phyloP scores from a whole-genome alignment of 1,140 invertebrate genomes.

The Anadara kagoshimensis region DNA sequence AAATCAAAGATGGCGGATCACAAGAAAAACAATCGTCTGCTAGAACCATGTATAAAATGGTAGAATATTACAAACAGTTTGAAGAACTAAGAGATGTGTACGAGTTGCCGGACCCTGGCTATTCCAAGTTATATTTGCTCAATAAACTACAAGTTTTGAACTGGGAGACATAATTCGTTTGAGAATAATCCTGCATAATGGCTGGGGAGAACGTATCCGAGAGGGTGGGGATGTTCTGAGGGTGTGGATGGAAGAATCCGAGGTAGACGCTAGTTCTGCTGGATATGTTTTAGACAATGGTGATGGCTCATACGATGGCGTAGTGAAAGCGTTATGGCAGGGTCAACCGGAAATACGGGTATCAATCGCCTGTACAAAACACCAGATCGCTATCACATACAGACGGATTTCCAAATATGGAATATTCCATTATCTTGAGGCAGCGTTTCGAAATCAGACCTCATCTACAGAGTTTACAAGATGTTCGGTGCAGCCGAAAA shows the following conservation, averaged over 20 bases:
- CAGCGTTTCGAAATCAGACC: neutral
- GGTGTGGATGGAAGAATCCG: slow-evolving; percentile 11
- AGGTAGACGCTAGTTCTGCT: neutral
- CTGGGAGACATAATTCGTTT: slow-evolving; percentile 13
- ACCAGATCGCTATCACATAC: neutral
- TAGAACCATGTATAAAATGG: too few species aligned
- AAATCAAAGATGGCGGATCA: too few species aligned
- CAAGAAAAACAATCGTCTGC: too few species aligned
- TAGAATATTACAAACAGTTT: neutral
- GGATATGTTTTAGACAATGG: slow-evolving; percentile 7
- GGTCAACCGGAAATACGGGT: slow-evolving; percentile 6
- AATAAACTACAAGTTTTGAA: neutral
- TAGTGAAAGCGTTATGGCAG: slow-evolving; percentile 6
- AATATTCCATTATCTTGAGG: neutral
- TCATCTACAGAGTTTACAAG: neutral
- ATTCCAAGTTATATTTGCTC: neutral
- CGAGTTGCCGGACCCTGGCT: neutral
- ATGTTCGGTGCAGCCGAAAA: neutral
- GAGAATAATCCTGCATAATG: neutral
- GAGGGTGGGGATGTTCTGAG: slow-evolving; percentile 9
- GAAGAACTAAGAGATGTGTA: neutral
- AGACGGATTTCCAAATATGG: slow-evolving; percentile 6
- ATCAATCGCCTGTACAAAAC: slow-evolving; percentile 9
- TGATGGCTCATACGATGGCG: slow-evolving; percentile 13
- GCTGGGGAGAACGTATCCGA: neutral